Percentiles rank a stretch among this genome's conserved stretches.
phyloP scores from a whole-genome alignment of 2,113 vertebrate species.

The Hystrix cristata region DNA sequence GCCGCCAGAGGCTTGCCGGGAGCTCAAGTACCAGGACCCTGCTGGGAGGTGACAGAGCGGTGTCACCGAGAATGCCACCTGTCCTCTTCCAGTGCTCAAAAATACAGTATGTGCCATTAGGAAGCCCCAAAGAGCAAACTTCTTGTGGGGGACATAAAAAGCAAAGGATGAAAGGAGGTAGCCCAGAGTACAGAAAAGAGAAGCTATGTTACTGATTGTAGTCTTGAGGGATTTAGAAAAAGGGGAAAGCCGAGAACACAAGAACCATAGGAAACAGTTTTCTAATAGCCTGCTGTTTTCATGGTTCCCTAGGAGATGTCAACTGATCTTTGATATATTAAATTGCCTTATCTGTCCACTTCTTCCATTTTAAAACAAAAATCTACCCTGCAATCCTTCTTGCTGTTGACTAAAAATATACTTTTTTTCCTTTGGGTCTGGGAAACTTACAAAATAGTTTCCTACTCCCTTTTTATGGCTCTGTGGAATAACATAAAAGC shows the following conservation, averaged over 20 bases:
- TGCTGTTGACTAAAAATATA: conserved; percentile 66
- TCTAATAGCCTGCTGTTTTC: conserved; percentile 75
- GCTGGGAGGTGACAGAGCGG: background rate
- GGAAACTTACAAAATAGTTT: conserved; percentile 73
- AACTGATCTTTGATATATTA: conserved; percentile 60
- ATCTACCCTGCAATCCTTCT: conserved; percentile 63
- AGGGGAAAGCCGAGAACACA: conserved; percentile 16
- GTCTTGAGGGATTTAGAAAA: conserved; percentile 6
- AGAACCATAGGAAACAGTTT: conserved; percentile 71
- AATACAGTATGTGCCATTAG: background rate
- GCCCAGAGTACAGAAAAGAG: background rate
- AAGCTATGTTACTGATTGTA: conserved; percentile 13
- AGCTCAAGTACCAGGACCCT: background rate
- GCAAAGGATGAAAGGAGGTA: conserved; percentile 29
- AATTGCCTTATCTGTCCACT: conserved; percentile 73
- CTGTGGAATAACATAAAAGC: conserved; percentile 79
- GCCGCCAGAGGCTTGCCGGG: background rate
- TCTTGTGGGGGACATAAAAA: background rate
- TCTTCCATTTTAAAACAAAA: conserved; percentile 80
- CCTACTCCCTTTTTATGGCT: conserved; percentile 79
- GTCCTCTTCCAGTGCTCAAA: background rate
- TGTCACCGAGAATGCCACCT: background rate
- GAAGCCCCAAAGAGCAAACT: background rate
- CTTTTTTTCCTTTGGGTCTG: conserved; percentile 64
- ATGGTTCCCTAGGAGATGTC: conserved; percentile 75